Percentiles rank a stretch among this genome's conserved stretches.
These are phyloP conservation scores for Podilymbus podiceps DNA, from an alignment of 2,113 vertebrate genomes.

Conservation along the genomic window DNA sequence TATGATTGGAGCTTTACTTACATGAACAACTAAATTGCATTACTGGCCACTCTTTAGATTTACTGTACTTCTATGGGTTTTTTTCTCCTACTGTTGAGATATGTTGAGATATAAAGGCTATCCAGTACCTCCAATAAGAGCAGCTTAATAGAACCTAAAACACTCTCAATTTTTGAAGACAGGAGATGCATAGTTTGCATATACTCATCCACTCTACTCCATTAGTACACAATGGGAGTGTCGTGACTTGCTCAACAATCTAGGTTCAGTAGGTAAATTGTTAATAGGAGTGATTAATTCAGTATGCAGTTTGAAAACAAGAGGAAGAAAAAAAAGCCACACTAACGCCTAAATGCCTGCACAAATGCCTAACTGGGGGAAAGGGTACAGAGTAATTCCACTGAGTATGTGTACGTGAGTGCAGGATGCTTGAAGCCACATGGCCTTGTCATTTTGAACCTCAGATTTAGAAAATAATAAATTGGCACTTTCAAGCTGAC, in stretches of 20 bases:
- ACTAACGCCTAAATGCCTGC: neutral
- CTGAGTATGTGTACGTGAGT: fast-evolving
- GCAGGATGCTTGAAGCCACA: neutral
- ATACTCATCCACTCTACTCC: neutral
- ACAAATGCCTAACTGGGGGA: neutral
- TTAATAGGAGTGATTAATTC: neutral
- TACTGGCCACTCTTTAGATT: neutral
- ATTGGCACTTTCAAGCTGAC: neutral
- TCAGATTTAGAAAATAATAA: neutral
- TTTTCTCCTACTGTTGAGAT: neutral
- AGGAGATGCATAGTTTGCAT: neutral
- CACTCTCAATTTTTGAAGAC: neutral
- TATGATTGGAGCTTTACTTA: neutral
- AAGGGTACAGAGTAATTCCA: neutral
- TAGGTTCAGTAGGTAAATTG: neutral
- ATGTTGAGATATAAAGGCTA: neutral
- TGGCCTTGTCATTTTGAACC: neutral
- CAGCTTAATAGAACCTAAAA: neutral
- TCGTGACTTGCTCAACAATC: neutral
- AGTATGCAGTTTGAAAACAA: neutral
- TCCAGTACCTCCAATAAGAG: neutral
- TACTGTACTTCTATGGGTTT: neutral
- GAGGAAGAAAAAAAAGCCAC: neutral
- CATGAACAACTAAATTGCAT: neutral
- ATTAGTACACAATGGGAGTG: neutral